Base-by-base conservation (phyloP, 2,888 invertebrate genomes). In the Leptarthrus brevirostris region DNA sequence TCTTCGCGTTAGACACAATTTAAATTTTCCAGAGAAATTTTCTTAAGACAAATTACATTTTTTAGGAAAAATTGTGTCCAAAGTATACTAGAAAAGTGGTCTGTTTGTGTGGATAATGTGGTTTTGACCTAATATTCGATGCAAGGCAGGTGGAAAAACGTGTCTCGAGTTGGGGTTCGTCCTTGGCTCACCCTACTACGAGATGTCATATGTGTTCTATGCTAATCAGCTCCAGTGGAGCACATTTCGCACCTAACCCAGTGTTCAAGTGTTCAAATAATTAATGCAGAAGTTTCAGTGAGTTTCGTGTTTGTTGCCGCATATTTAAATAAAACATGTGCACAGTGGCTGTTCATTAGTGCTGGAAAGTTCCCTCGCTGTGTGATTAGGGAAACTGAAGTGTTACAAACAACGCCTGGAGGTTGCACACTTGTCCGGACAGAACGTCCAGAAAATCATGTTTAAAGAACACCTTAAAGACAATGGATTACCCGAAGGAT, bases 1-100 rank as follows among this genome's bases (percentile, higher is more conserved):
- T 78, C 77, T 79, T 78, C 75, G 74, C 76, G 74, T 77, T 71
- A 74, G 70, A 66, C n/a, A 72, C 14, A 8, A 54, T 44, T 56
- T 71, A n/a, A 22, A 24, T 66, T 24, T 49, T 47, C 34, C 12
- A 66, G n/a, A 66, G 12, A 70, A 69, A 34, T 53, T 34, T 40
- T 34, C 18, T 70, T 6, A 10, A 22, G 10, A 70, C 40, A 6
- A 40, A 40, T 3, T 12, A 12, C 10, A 40, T 70, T 34, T 53
- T 53, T 70, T 6, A n/a, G 12, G 10, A 70, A n/a, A 54, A 36
- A 53, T 64, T 64, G 24, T 22, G 64, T 30, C 20, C 34, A 58
- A 18, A 40, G 20, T 20, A 36, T 40, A n/a, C 40, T 3, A 3
- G 3, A 4, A 18, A 61, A 8, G 20, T 18, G 20, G 61, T 20